phyloP scores from a whole-genome alignment of 1,140 invertebrate genomes.

The Eumaeus atala region DNA sequence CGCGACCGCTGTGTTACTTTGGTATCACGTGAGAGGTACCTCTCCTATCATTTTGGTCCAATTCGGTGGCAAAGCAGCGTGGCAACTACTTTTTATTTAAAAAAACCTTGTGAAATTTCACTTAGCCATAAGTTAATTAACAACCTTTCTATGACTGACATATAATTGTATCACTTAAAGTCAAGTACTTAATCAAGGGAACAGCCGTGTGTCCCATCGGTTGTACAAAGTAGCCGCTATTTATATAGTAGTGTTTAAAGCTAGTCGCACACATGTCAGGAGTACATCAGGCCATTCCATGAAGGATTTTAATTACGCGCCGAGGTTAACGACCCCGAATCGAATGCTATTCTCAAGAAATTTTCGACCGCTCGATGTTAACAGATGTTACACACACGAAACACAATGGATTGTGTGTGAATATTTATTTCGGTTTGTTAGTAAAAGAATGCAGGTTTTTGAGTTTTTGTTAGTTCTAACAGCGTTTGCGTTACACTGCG shows the following conservation, averaged over 20 bases:
- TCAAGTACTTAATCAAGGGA: not conserved
- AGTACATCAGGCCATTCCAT: slow-evolving; percentile 68
- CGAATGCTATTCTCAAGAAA: slow-evolving; percentile 31
- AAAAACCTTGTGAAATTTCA: no score
- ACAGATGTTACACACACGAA: slow-evolving; percentile 13
- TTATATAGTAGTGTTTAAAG: slow-evolving; percentile 44
- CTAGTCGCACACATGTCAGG: slow-evolving; percentile 58
- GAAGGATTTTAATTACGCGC: slow-evolving; percentile 71
- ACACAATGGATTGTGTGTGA: slow-evolving; percentile 14
- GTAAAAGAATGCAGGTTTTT: no score
- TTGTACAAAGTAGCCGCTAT: not conserved
- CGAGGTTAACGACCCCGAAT: slow-evolving; percentile 47
- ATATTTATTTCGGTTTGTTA: not conserved
- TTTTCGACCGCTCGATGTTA: slow-evolving; percentile 38
- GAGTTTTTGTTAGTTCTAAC: no score
- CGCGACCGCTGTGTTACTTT: no score
- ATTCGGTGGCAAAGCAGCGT: no score
- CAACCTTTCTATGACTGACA: no score
- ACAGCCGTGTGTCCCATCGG: not conserved
- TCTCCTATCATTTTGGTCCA: no score
- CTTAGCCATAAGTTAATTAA: no score
- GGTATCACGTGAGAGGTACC: no score
- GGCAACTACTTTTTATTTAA: no score
- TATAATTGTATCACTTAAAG: no score
- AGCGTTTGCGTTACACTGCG: no score